Conservation (phyloP, 2,888 invertebrate genomes). For the Lysandra bellargus region DNA sequence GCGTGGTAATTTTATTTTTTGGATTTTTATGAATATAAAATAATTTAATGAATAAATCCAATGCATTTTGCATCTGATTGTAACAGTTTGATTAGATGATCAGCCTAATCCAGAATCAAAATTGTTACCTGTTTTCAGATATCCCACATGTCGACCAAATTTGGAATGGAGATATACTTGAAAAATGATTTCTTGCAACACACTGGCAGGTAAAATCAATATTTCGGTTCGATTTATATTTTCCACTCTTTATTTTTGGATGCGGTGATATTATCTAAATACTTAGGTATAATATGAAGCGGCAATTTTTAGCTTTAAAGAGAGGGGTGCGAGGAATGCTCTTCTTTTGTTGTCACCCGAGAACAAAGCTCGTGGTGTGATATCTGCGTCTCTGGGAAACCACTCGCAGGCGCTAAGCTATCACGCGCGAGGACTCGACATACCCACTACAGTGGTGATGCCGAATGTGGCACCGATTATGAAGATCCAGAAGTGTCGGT, state of each 20-base stretch:
- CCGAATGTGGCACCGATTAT: conserved; percentile 96
- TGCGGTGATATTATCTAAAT: background rate
- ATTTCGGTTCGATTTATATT: background rate
- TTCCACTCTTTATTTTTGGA: background rate
- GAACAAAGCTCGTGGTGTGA: conserved; percentile 88
- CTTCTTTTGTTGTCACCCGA: conserved; percentile 87
- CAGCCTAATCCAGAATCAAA: background rate
- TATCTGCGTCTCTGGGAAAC: conserved; percentile 96
- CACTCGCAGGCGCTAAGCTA: conserved; percentile 92
- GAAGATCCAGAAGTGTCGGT: conserved; percentile 94
- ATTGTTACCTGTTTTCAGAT: conserved; percentile 76
- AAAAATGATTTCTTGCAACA: conserved; percentile 97
- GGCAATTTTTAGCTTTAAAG: conserved; percentile 87
- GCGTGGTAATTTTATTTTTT: conserved; percentile 83
- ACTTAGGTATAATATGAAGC: background rate
- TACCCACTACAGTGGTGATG: conserved; percentile 95
- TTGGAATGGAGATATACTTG: conserved; percentile 92
- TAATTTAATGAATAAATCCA: no score
- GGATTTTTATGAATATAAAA: background rate
- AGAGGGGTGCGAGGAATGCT: conserved; percentile 94
- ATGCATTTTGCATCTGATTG: background rate
- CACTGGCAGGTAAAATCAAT: conserved; percentile 89
- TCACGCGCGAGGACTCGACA: conserved; percentile 85
- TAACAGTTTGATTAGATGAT: background rate
- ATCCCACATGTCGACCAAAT: conserved; percentile 88